Conservation (phyloP, 2,888 invertebrate genomes). For the Lepetodrilus schrolli region DNA sequence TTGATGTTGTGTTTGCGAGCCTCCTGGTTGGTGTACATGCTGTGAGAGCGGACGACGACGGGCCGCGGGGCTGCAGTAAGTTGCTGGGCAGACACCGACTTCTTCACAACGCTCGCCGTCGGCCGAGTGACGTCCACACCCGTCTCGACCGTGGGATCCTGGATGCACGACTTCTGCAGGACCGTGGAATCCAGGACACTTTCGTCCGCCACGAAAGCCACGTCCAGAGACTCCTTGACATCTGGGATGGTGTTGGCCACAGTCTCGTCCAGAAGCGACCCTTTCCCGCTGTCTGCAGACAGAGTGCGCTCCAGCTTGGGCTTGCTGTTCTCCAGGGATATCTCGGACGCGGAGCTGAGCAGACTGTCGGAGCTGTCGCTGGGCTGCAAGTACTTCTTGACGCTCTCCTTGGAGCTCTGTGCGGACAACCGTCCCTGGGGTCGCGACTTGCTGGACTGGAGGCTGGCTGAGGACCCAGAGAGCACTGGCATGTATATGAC, state of each 20-base stretch:
- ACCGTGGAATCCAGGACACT: slow-evolving; percentile 15
- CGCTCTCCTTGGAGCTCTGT: neutral
- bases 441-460: neutral
- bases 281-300: slow-evolving; percentile 64
- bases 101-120: slow-evolving; percentile 15
- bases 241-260: slow-evolving; percentile 25
- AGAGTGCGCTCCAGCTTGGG: slow-evolving; percentile 51
- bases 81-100: slow-evolving; percentile 41
- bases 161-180: neutral
- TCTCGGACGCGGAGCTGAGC: slow-evolving; percentile 50
- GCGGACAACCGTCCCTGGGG: slow-evolving; percentile 14
- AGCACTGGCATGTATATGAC: slow-evolving; percentile 44
- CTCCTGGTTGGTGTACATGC: slow-evolving; percentile 42
- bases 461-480: slow-evolving; percentile 16
- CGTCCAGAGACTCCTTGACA: slow-evolving; percentile 20
- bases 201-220: slow-evolving; percentile 27
- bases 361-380: slow-evolving; percentile 61
- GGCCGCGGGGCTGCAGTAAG: slow-evolving; percentile 1
- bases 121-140: neutral
- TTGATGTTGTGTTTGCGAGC: slow-evolving; percentile 41
- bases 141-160: neutral
- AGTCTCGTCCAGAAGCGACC: slow-evolving; percentile 55
- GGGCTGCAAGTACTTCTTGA: slow-evolving; percentile 37
- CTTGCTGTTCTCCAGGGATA: slow-evolving; percentile 38
- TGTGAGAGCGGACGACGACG: slow-evolving; percentile 52